A percentile compares a stretch with the other conserved stretches of the same genome.
Conservation (phyloP, 2,113 vertebrate species). For the Plestiodon gilberti region DNA sequence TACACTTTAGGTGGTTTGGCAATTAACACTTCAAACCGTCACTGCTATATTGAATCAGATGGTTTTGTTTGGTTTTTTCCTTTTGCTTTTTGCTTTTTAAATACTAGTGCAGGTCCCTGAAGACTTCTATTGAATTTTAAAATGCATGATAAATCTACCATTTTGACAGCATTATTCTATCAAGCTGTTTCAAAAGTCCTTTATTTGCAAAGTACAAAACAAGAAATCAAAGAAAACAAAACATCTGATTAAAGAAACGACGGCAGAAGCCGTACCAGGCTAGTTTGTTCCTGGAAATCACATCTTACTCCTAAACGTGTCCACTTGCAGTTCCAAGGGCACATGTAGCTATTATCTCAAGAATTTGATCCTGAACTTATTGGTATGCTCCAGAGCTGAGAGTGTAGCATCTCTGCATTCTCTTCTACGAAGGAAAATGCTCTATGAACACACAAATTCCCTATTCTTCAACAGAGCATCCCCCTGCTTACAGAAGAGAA, state of each 20-base stretch:
- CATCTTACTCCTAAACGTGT: conserved; percentile 46
- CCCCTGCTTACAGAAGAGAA: background rate
- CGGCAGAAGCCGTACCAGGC: conserved; percentile 37
- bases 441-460: background rate
- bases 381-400: background rate
- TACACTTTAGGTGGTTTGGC: conserved; percentile 68
- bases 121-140: conserved; percentile 64
- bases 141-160: conserved; percentile 67
- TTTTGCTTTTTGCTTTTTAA: conserved; percentile 33
- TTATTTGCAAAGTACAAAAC: conserved; percentile 56
- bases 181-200: conserved; percentile 54
- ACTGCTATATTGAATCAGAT: conserved; percentile 56
- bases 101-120: conserved; percentile 45
- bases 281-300: conserved; percentile 53
- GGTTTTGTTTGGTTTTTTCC: conserved; percentile 49
- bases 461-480: background rate
- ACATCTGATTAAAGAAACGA: conserved; percentile 42
- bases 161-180: conserved; percentile 61
- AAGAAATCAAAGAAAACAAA: conserved; percentile 4
- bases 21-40: conserved; percentile 70
- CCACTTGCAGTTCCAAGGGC: background rate
- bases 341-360: background rate
- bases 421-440: background rate
- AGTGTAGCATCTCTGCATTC: background rate
- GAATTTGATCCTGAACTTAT: background rate